phyloP scores from a whole-genome alignment of 2,113 vertebrate genomes.

The Notarius lentiginosus region DNA sequence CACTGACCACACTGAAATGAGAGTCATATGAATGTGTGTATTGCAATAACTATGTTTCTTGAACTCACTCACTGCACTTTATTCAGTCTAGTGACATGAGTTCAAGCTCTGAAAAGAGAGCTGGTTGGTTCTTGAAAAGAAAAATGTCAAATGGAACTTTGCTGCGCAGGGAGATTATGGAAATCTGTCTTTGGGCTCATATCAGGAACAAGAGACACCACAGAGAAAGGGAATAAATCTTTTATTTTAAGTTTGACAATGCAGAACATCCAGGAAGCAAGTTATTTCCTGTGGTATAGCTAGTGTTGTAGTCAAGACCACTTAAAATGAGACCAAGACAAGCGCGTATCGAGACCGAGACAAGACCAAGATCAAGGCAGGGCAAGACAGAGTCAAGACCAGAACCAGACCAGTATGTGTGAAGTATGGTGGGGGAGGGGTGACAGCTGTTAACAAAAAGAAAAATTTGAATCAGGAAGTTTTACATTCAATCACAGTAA shows the following conservation, averaged over 20 bases:
- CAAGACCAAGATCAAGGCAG: too few species aligned
- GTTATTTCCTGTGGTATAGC: not conserved
- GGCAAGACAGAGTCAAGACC: too few species aligned
- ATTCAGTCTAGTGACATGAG: not conserved
- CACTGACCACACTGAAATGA: not conserved
- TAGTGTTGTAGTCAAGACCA: too few species aligned
- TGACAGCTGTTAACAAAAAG: too few species aligned
- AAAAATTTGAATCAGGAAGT: too few species aligned
- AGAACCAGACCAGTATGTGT: too few species aligned
- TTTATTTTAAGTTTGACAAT: not conserved
- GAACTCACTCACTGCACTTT: not conserved
- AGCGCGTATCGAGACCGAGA: too few species aligned
- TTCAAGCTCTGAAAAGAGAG: not conserved
- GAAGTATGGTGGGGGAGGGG: too few species aligned
- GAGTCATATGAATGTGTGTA: not conserved
- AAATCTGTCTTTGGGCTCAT: not conserved
- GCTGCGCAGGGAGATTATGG: fast-evolving
- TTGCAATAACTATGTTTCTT: not conserved
- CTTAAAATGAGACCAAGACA: too few species aligned
- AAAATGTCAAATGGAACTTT: not conserved
- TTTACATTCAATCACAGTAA: too few species aligned
- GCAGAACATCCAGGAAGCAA: not conserved
- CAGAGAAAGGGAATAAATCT: not conserved
- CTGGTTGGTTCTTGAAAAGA: not conserved
- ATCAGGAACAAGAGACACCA: not conserved